Base-by-base conservation (phyloP, 2,888 invertebrate genomes). In the Acronicta leporina region DNA sequence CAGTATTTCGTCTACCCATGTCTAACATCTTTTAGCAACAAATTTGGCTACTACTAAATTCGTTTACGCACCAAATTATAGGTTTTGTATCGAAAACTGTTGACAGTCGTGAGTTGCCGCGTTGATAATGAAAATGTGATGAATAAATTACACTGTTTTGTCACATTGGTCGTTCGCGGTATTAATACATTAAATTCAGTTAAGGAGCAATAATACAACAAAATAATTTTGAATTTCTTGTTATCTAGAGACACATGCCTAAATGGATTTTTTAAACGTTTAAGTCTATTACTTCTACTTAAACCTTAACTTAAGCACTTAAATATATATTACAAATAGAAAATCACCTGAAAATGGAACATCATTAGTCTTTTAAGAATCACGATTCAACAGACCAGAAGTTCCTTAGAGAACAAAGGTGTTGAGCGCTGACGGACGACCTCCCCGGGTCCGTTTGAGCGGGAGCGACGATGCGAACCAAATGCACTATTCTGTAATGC, bases 361-460 rank as follows among this genome's bases (percentile, higher is more conserved):
- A 71, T 86, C 89, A 89, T 89, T 90, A 90, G 77, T 65, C 86
- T 85, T 82, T 83, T 82, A 82, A 83, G 79, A 86, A 86, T 84
- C 83, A 80, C 84, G 77, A 83, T 81, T 79, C 85, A 86, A 62
- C 77, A 81, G 84, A 83, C 79, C 85, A 86, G 87, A 87, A 87
- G 64, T 60, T 77, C 63, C 67, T 68, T 78, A 74, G 79, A 80
- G 84, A 80, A 85, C 87, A 88, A 88, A 87, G 87, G 87, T 87
- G 85, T 81, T 78, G 78, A 75, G 65, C 75, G 70, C 63, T 68
- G 73, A 68, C 66, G 68, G 77, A 62, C 50, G 52, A 60, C 45
- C 53, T 55, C 50, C 63, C 64, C 53, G 73, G 63, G 60, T 52
- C 67, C 78, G 72, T 80, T 81, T 79, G 77, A 79, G 63, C 60